Evolutionary conservation across 2,113 vertebrate species (phyloP).

Genomic region (Dicentrarchus labrax): DNA sequence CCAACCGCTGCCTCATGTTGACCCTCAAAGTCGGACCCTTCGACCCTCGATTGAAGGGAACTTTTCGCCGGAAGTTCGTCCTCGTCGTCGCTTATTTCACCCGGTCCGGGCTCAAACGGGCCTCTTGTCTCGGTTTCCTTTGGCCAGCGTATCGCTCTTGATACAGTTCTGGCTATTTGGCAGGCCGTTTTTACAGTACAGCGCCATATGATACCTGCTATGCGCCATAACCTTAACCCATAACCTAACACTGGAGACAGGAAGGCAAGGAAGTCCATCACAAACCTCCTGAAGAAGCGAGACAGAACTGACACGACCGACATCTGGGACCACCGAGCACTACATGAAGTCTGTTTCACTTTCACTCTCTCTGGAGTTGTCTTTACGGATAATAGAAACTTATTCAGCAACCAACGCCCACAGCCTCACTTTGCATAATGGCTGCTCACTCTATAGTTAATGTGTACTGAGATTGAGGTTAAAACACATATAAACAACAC

Average conservation of each 20-base stretch:
- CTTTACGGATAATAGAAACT: background rate
- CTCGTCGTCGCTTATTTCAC: accelerated
- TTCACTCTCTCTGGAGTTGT: slow-evolving; percentile 8
- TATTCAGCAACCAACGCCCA: background rate
- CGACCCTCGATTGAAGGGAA: no score
- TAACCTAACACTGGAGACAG: accelerated
- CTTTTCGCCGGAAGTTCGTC: background rate
- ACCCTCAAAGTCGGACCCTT: background rate
- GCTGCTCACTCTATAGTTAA: no score
- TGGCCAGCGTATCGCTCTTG: accelerated
- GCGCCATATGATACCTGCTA: accelerated
- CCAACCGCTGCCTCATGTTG: background rate
- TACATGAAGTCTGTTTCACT: slow-evolving; percentile 33
- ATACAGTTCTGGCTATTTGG: accelerated
- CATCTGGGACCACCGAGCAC: background rate
- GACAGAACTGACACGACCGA: accelerated
- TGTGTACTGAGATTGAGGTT: no score
- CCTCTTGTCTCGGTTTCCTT: accelerated
- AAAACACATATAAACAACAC: no score
- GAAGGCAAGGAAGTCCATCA: accelerated
- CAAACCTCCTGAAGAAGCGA: accelerated
- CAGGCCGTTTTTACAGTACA: accelerated
- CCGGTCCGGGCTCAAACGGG: background rate
- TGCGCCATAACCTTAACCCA: background rate
- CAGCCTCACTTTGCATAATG: background rate